A percentile compares a stretch with the other conserved stretches of the same genome.
These are phyloP conservation scores for Pampus argenteus DNA, from an alignment of 2,797 vertebrate genomes.

Conservation along the genomic window DNA sequence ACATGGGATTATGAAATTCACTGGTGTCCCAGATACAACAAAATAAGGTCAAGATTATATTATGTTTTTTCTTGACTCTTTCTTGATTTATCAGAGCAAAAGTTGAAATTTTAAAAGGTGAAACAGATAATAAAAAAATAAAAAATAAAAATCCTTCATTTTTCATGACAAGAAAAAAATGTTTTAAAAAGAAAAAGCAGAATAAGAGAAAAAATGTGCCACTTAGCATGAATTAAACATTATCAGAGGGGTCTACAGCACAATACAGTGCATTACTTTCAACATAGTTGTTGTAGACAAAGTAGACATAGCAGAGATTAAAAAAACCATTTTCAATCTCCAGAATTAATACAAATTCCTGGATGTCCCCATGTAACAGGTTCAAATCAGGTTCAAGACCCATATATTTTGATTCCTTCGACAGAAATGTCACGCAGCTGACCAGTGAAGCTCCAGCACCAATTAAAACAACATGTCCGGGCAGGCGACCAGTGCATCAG, in stretches of 20 bases:
- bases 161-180: not conserved
- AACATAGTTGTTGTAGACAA: slow-evolving; percentile 4
- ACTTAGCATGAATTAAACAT: slow-evolving; percentile 11
- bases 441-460: slow-evolving; percentile 46
- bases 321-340: slow-evolving; percentile 19
- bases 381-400: slow-evolving; percentile 20
- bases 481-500: slow-evolving; percentile 50
- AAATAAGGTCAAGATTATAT: slow-evolving; percentile 37
- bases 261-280: not conserved
- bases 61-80: not conserved
- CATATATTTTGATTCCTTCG: slow-evolving; percentile 11
- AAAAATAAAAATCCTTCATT: not conserved
- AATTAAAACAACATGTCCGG: slow-evolving; percentile 59
- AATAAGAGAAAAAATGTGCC: slow-evolving; percentile 10
- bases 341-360: not conserved
- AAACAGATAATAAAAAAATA: not conserved
- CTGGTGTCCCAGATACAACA: slow-evolving; percentile 35
- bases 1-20: slow-evolving; percentile 33
- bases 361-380: not conserved
- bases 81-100: slow-evolving; percentile 23
- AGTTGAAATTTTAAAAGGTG: not conserved
- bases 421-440: slow-evolving; percentile 25
- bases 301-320: slow-evolving; percentile 10
- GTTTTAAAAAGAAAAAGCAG: not conserved
- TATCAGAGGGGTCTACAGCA: slow-evolving; percentile 3